Percentiles rank a stretch among this genome's conserved stretches.
Evolutionary conservation across 2,888 invertebrate species (phyloP).

Genomic region (Cerastoderma edule): DNA sequence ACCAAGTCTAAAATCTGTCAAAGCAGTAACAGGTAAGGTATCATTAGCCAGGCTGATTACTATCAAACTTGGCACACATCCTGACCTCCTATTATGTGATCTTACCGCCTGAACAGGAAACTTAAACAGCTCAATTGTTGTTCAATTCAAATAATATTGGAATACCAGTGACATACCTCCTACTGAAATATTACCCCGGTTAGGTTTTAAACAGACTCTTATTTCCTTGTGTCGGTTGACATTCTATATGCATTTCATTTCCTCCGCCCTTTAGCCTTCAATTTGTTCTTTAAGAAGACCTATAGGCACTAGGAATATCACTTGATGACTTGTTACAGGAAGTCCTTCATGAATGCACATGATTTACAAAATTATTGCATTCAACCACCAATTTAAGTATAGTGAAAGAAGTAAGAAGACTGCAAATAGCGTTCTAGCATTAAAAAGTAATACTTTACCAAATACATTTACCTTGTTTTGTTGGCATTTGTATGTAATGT

Average conservation of each 20-base stretch:
- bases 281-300: constrained; percentile 8
- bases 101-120: constrained; percentile 43
- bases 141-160: constrained; percentile 12
- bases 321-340: too few species aligned
- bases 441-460: too few species aligned
- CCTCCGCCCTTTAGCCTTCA: constrained; percentile 2
- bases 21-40: too few species aligned
- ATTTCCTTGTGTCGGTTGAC: constrained; percentile 35
- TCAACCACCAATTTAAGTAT: too few species aligned
- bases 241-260: constrained; percentile 23
- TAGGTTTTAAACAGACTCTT: constrained; percentile 29
- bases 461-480: too few species aligned
- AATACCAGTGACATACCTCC: not conserved
- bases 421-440: too few species aligned
- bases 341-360: too few species aligned
- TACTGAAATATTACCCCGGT: not conserved
- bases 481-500: too few species aligned
- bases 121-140: constrained; percentile 40
- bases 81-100: constrained; percentile 22
- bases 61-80: constrained; percentile 21
- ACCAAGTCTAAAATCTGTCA: too few species aligned
- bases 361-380: too few species aligned
- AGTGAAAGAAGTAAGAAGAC: too few species aligned
- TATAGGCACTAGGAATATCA: too few species aligned
- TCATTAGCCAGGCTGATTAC: constrained; percentile 15